Evolutionary conservation across 2,888 invertebrate species (phyloP), one percentile per base, ranked within the genome.

Genomic region (Galerucella pusilla): DNA sequence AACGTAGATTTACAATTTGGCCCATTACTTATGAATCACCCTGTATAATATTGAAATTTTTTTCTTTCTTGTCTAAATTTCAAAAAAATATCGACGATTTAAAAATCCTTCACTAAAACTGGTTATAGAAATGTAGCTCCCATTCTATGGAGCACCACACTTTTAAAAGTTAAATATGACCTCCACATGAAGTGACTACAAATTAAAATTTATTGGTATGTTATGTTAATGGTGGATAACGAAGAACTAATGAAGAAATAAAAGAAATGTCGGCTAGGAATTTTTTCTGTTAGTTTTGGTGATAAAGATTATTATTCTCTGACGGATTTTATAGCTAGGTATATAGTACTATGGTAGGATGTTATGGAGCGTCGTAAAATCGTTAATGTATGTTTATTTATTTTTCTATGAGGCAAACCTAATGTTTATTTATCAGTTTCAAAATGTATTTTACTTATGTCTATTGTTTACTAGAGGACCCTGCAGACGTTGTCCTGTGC

Each of bases 161-260:
- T 45, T 66, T 66, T 25, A 60, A 57, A 70, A 46, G 49, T 60
- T 68, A 60, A 60, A 74, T 74, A 69, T 57, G 66, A 66, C 67
- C 67, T 57, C 67, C 61, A 49, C 57, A 73, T 70, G 73, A 69
- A 63, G 67, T 46, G 63, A 61, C 63, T 63, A 66, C 73, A 67
- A 73, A 73, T 73, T 73, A 73, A 71, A 71, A 76, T 76, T 76
- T 76, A 76, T 73, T 66, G 65, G 54, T 46, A n/a, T 63, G 42
- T 16, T 73, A 76, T 73, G 73, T 67, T 73, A 73, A 76, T 73
- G 35, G 57, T 45, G 72, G 67, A 73, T 73, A 73, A 73, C 70
- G 66, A 49, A 57, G 35, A 49, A 60, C 59, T 73, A 73, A 76
- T 76, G 68, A 73, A 73, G 73, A 71, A 63, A 35, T 57, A 65